phyloP scores from a whole-genome alignment of 1,140 invertebrate species.

The Drosophila pseudoobscura region DNA sequence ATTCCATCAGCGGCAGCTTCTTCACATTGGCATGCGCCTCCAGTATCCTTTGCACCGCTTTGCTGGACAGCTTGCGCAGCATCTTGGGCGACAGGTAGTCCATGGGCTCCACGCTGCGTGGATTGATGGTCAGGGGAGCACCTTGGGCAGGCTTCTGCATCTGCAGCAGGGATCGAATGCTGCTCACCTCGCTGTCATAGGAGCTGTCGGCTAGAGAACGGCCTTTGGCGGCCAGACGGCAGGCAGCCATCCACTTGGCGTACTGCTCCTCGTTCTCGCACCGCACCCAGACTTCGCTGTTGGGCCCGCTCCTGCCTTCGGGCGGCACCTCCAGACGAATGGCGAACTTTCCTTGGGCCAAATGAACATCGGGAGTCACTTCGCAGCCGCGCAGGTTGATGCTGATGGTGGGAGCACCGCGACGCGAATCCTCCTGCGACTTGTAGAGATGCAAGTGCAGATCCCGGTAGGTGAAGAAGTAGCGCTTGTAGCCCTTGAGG shows the following conservation, averaged over 20 bases:
- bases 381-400: constrained; percentile 96
- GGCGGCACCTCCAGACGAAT: constrained; percentile 98
- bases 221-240: constrained; percentile 96
- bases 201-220: constrained; percentile 96
- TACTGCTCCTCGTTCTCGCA: constrained; percentile 98
- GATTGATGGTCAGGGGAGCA: constrained; percentile 87
- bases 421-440: constrained; percentile 89
- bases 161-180: constrained; percentile 93
- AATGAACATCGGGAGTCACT: constrained; percentile 97
- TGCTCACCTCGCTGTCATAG: constrained; percentile 95
- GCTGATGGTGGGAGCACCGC: constrained; percentile 85
- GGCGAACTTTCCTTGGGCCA: constrained; percentile 94
- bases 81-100: constrained; percentile 96
- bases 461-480: constrained; percentile 95
- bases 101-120: constrained; percentile 91
- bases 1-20: constrained; percentile 93
- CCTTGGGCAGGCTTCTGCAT: constrained; percentile 94
- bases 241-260: constrained; percentile 99
- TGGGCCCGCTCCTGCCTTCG: constrained; percentile 89
- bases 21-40: constrained; percentile 99
- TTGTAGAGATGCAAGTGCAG: constrained; percentile 85
- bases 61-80: constrained; percentile 91
- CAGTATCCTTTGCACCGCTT: constrained; percentile 92
- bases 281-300: constrained; percentile 95
- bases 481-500: constrained; percentile 94